A percentile compares a stretch with the other conserved stretches of the same genome.
Conservation (phyloP, 2,113 vertebrate genomes). For the Syrmaticus mikado region DNA sequence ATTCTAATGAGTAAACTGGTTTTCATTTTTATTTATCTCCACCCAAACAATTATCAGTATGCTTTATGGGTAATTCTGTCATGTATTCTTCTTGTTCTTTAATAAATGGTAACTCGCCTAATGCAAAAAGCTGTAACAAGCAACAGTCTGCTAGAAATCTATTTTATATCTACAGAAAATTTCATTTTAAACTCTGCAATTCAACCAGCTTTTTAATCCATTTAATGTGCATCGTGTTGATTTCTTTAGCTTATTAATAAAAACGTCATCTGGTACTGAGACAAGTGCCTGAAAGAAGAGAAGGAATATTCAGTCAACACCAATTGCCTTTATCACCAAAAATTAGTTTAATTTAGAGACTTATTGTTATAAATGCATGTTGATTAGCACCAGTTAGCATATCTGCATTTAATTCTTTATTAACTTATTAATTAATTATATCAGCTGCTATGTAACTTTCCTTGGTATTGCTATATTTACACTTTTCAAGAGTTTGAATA, state of each 20-base stretch:
- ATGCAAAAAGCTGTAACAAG: neutral
- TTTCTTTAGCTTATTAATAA: slow-evolving; percentile 36
- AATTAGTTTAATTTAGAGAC: neutral
- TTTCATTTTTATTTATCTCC: neutral
- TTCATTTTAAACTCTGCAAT: slow-evolving; percentile 9
- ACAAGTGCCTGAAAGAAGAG: slow-evolving; percentile 13
- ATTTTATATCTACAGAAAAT: neutral
- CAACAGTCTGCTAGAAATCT: neutral
- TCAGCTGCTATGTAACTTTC: neutral
- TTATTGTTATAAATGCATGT: slow-evolving; percentile 17
- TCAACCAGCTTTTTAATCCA: neutral
- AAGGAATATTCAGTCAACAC: slow-evolving; percentile 8
- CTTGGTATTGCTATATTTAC: neutral
- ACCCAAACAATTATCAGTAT: neutral
- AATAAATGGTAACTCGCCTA: neutral
- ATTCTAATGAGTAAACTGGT: neutral
- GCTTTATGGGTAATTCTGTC: neutral
- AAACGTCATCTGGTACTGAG: neutral
- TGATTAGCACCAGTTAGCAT: slow-evolving; percentile 8
- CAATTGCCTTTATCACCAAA: neutral
- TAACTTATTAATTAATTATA: slow-evolving; percentile 18
- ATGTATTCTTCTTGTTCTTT: neutral
- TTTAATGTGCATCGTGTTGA: neutral
- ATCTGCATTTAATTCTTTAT: slow-evolving; percentile 16
- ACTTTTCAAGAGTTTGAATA: neutral